Base-by-base conservation (phyloP, 2,888 invertebrate genomes). In the Rhamphomyia laevipes region DNA sequence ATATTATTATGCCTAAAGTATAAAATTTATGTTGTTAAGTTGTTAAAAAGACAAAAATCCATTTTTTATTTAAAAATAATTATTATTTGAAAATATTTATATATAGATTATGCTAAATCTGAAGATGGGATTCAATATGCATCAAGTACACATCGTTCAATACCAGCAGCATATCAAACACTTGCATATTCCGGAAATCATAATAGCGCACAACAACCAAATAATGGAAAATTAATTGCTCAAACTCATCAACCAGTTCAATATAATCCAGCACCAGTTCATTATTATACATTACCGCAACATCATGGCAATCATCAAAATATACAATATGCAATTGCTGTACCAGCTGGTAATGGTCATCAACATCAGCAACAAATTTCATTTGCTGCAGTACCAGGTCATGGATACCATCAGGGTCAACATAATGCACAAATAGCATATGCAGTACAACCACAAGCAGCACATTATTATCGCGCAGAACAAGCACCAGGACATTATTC, bases 281-380 rank as follows among this genome's bases (percentile, higher is more conserved):
- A 27, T 6, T 27, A 27, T 27, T 27, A 27, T 27, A 7, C 23
- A 21, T 46, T 46, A 15, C 54, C 53, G 12, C 41, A 46, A 23
- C 46, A 42, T 4, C 48, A 44, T 31, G 42, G 49, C 16, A 47
- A 48, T 10, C 53, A 49, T 42, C 65, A 63, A 12, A 65, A 63
- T 46, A 48, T 64, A 15, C 66, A 66, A 49, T 67, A 66, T 44
- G 59, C 65, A 47, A 63, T 66, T 37, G 67, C 67, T 49, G 65
- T 67, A 45, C 66, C 66, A 2, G 46, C 64, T 21, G 61, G 63
- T 2, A 61, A 66, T 50, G 55, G 63, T 56, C 59, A 66, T 1
- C 64, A 64, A 49, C 46, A 66, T 50, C 66, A 66, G 27, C 62
- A 58, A 46, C 57, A 59, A 49, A 53, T 55, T 41, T 46, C 51